Evolutionary conservation across 2,888 invertebrate genomes (phyloP).

Genomic region (Ernsta delagoae): DNA sequence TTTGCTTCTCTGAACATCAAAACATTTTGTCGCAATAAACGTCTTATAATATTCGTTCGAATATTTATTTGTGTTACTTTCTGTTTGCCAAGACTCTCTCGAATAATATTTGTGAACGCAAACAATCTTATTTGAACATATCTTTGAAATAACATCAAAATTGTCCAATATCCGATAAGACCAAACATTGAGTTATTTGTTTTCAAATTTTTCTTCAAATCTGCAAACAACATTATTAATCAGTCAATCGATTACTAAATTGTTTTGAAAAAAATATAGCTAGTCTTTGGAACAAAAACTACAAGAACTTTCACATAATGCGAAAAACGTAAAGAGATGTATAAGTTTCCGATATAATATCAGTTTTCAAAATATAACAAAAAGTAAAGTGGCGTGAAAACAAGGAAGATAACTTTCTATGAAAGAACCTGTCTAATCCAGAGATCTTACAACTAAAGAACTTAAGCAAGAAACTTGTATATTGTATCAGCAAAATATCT

Average conservation of each 20-base stretch:
- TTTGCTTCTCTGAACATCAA: not conserved
- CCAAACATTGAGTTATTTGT: not conserved
- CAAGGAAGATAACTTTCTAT: not conserved
- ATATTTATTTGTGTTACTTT: not conserved
- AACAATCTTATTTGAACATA: constrained; percentile 25
- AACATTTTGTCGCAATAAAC: not conserved
- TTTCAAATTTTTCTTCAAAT: not conserved
- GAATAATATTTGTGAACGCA: constrained; percentile 25
- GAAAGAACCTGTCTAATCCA: not conserved
- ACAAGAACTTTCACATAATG: too few relatives aligned
- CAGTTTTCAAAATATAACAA: not conserved
- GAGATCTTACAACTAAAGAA: not conserved
- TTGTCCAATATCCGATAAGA: constrained; percentile 24
- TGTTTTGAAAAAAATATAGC: not conserved
- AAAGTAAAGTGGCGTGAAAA: not conserved
- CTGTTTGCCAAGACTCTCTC: constrained; percentile 6
- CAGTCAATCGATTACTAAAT: constrained; percentile 1
- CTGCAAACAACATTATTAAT: constrained; percentile 19
- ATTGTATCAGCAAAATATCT: constrained; percentile 1
- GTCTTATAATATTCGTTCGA: not conserved
- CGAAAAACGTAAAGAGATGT: too few relatives aligned
- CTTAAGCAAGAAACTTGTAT: not conserved
- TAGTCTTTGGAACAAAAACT: too few relatives aligned
- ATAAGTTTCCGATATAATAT: too few relatives aligned
- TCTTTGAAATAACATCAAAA: constrained; percentile 30